Conservation (phyloP, 2,113 vertebrate genomes). For the Sturnus vulgaris region DNA sequence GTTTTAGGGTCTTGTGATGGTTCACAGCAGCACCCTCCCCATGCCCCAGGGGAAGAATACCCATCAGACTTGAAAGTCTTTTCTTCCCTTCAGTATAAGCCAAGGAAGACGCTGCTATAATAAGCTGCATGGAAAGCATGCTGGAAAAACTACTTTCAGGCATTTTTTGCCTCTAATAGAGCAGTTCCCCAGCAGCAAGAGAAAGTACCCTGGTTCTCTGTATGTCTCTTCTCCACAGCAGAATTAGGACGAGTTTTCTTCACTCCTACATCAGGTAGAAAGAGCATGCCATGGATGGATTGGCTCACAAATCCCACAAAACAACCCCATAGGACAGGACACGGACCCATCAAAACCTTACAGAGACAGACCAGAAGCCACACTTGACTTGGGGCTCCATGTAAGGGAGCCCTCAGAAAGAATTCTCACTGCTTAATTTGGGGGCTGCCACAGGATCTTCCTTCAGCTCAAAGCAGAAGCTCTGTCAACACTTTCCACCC, state of each 20-base stretch:
- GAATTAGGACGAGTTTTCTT: not conserved
- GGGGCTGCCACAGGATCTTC: not conserved
- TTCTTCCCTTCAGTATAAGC: not conserved
- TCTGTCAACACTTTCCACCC: not conserved
- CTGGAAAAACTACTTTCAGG: not conserved
- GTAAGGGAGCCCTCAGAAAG: not conserved
- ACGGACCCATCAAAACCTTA: not conserved
- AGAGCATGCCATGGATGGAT: not conserved
- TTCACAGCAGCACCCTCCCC: not conserved
- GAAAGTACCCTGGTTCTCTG: not conserved
- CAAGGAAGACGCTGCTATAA: not conserved
- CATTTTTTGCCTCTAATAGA: not conserved
- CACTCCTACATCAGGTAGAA: not conserved
- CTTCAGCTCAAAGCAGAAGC: not conserved
- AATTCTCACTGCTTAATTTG: not conserved
- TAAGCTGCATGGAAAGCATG: not conserved
- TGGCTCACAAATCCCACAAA: not conserved
- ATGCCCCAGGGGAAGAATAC: not conserved
- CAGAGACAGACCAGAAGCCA: not conserved
- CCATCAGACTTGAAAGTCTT: not conserved
- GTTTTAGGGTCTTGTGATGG: not conserved
- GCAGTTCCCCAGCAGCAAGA: not conserved
- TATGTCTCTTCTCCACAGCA: not conserved
- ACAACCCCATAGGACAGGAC: not conserved
- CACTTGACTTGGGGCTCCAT: fast-evolving